Evolutionary conservation across 2,113 vertebrate genomes (phyloP).

Genomic region (Garra rufa): DNA sequence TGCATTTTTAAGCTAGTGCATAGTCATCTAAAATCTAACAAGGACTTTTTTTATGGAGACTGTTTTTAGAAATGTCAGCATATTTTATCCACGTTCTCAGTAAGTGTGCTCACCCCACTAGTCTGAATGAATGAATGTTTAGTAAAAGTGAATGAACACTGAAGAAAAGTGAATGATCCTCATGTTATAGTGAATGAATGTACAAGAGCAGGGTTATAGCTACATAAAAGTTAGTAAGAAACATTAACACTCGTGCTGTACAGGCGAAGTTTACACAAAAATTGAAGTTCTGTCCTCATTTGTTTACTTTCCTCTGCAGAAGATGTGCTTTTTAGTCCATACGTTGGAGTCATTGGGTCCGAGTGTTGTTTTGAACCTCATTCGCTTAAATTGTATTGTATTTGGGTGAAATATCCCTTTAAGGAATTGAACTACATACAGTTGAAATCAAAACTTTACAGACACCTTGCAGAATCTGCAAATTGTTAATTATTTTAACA

Average conservation of each 20-base stretch:
- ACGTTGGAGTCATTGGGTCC: no score
- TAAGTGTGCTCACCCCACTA: background rate
- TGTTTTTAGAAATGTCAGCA: background rate
- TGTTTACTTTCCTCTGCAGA: no score
- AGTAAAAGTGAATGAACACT: background rate
- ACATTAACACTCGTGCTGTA: background rate
- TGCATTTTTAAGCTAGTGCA: background rate
- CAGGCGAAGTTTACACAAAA: background rate
- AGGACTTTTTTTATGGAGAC: background rate
- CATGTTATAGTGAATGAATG: background rate
- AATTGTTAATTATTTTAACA: no score
- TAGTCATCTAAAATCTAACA: conserved; percentile 17
- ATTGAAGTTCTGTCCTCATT: background rate
- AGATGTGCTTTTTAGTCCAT: no score
- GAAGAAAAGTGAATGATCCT: background rate
- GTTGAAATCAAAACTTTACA: no score
- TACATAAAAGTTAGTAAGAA: background rate
- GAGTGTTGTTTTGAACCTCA: no score
- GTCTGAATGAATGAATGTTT: background rate
- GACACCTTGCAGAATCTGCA: no score
- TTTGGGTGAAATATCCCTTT: no score
- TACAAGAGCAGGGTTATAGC: background rate
- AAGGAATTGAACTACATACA: no score
- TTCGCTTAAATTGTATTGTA: no score
- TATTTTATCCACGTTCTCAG: background rate